Evolutionary conservation across 1,140 invertebrate species (phyloP), one percentile per base, ranked within the genome.

Genomic region (Neuroterus valhalla): DNA sequence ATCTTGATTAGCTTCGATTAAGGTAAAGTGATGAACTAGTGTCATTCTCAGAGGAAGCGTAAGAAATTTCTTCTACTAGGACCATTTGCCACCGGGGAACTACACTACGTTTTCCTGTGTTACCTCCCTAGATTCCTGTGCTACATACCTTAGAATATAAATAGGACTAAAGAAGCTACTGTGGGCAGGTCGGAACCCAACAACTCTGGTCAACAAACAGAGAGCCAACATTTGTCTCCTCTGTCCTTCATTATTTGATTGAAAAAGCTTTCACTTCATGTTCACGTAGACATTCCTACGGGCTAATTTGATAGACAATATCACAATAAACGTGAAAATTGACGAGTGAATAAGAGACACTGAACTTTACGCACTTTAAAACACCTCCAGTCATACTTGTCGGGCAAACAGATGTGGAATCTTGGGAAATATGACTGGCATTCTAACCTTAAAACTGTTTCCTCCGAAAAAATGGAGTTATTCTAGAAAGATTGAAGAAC

Each of bases 171-270:
- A 31, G 55, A 31, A 26, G n/a, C 48, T 50, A 50, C 10, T 23
- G 21, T 62, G 21, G 55, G 55, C 55, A 62, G 55, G 23, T 62
- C 55, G 55, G 55, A 62, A 12, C 55, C 55, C 23, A 62, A 23
- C 23, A 21, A 38, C 55, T 62, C 23, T 62, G 26, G 21, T 62
- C 23, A 62, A 62, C 23, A 62, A n/a, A 50, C 48, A 31, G 55
- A 62, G 26, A 62, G 26, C n/a, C 21, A 62, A 62, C 55, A 62
- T 62, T 62, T 62, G 23, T 62, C 55, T 62, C 55, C 55, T 62
- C 55, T n/a, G 31, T 31, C 31, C 31, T 62, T 14, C 55, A 62
- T 62, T 62, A 0, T 62, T 62, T 31, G 12, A 31, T 62, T 62
- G 3, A 62, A 62, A 15, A 15, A 26, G 55, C 55, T 62, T 62